Conservation (phyloP, 1,140 invertebrate genomes). For the Drosophila ananassae region DNA sequence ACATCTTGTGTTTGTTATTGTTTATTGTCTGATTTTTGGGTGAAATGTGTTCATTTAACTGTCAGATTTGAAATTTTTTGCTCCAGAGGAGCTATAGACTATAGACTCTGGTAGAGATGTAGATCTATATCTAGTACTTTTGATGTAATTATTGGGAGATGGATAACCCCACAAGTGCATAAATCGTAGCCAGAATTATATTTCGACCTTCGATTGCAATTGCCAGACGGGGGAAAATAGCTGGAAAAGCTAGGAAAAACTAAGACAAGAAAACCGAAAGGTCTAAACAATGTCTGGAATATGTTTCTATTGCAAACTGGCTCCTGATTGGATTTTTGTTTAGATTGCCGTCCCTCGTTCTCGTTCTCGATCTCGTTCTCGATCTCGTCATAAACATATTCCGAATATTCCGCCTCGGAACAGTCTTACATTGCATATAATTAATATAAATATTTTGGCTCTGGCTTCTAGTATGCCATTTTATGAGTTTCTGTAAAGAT, state of each 20-base stretch:
- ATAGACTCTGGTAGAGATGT: too few species aligned
- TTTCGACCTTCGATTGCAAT: slow-evolving; percentile 29
- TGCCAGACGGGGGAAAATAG: slow-evolving; percentile 24
- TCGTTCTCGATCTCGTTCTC: background rate
- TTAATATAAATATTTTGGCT: slow-evolving; percentile 73
- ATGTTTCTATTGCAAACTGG: slow-evolving; percentile 64
- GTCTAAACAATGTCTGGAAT: slow-evolving; percentile 77
- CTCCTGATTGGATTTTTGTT: slow-evolving; percentile 49
- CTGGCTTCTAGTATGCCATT: slow-evolving; percentile 63
- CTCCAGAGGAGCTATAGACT: too few species aligned
- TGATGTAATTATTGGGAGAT: slow-evolving; percentile 18
- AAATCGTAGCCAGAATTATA: slow-evolving; percentile 23
- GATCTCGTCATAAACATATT: slow-evolving; percentile 64
- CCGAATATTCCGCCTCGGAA: background rate
- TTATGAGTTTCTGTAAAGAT: slow-evolving; percentile 68
- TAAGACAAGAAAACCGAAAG: slow-evolving; percentile 21
- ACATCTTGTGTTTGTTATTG: slow-evolving; percentile 38
- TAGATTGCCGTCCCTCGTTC: slow-evolving; percentile 37
- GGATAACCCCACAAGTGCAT: slow-evolving; percentile 17
- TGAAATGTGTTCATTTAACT: slow-evolving; percentile 44
- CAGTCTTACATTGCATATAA: slow-evolving; percentile 54
- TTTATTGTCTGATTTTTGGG: slow-evolving; percentile 34
- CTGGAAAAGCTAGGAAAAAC: slow-evolving; percentile 20
- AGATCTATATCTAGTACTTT: background rate
- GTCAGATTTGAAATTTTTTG: slow-evolving; percentile 7